Percentiles rank a stretch among this genome's conserved stretches.
Evolutionary conservation across 1,140 invertebrate species (phyloP).

Genomic region (Marisa cornuarietis): DNA sequence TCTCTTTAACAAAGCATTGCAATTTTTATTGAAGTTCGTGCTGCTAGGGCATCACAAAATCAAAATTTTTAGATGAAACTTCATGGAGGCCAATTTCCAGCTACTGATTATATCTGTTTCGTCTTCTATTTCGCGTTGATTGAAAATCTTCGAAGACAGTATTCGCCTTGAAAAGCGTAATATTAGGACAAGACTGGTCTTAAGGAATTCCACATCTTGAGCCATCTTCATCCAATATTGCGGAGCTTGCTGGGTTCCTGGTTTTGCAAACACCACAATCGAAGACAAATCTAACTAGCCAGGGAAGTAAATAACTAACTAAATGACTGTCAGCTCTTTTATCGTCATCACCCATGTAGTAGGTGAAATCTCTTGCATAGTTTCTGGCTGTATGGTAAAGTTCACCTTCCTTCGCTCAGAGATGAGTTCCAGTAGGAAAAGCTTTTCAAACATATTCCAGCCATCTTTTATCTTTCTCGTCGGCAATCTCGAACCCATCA

Average conservation of each 20-base stretch:
- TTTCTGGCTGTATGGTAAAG: neutral
- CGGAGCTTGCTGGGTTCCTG: neutral
- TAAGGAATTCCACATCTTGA: too few relatives aligned
- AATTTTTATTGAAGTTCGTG: too few relatives aligned
- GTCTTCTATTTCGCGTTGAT: too few relatives aligned
- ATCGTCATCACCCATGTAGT: neutral
- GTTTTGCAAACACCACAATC: neutral
- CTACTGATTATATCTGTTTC: too few relatives aligned
- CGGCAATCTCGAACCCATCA: conserved; percentile 13
- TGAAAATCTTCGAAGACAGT: too few relatives aligned
- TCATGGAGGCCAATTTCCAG: too few relatives aligned
- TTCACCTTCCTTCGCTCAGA: conserved; percentile 16
- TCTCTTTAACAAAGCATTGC: too few relatives aligned
- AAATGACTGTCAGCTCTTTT: neutral
- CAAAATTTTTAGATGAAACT: too few relatives aligned
- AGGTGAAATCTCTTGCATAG: neutral
- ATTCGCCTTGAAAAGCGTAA: too few relatives aligned
- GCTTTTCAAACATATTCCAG: conserved; percentile 18
- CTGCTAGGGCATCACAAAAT: too few relatives aligned
- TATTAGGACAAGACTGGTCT: too few relatives aligned
- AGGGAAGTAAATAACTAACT: neutral
- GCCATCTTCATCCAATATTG: neutral
- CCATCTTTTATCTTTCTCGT: conserved; percentile 12
- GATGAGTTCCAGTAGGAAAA: conserved; percentile 17
- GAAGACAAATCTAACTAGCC: neutral